phyloP scores from a whole-genome alignment of 2,113 vertebrate genomes.

The Smithornis capensis region DNA sequence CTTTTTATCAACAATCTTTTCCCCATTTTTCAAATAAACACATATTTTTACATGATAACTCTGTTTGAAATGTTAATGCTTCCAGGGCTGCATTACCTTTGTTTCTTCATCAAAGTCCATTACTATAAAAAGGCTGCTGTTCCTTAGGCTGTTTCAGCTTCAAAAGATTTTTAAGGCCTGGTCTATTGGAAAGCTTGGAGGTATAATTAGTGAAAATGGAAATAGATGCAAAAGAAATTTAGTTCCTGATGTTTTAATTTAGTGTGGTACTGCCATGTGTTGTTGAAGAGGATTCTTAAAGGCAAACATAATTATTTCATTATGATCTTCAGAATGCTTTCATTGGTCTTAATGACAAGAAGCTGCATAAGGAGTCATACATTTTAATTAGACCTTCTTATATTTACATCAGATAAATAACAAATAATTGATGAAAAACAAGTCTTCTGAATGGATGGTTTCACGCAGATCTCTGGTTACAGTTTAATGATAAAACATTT shows the following conservation, averaged over 20 bases:
- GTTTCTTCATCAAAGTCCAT: constrained; percentile 76
- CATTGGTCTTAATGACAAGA: constrained; percentile 78
- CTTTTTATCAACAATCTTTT: constrained; percentile 34
- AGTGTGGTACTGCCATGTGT: constrained; percentile 74
- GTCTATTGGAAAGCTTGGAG: constrained; percentile 82
- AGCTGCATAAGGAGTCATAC: constrained; percentile 70
- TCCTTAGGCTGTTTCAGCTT: constrained; percentile 76
- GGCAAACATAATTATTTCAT: constrained; percentile 84
- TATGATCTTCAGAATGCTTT: constrained; percentile 76
- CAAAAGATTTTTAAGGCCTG: constrained; percentile 83
- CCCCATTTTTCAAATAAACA: constrained; percentile 46
- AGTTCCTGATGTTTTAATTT: constrained; percentile 83
- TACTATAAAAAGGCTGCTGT: constrained; percentile 72
- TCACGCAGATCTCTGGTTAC: constrained; percentile 69
- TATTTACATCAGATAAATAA: constrained; percentile 81
- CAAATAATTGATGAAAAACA: constrained; percentile 80
- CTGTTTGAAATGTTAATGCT: constrained; percentile 66
- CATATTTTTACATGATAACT: constrained; percentile 60
- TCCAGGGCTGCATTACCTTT: constrained; percentile 67
- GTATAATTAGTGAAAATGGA: constrained; percentile 87
- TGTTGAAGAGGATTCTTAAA: constrained; percentile 79
- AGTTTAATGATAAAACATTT: constrained; percentile 74
- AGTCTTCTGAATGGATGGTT: constrained; percentile 73
- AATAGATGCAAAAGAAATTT: constrained; percentile 79
- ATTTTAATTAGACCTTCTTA: constrained; percentile 78